Evolutionary conservation across 2,113 vertebrate genomes (phyloP).

Genomic region (Meles meles): DNA sequence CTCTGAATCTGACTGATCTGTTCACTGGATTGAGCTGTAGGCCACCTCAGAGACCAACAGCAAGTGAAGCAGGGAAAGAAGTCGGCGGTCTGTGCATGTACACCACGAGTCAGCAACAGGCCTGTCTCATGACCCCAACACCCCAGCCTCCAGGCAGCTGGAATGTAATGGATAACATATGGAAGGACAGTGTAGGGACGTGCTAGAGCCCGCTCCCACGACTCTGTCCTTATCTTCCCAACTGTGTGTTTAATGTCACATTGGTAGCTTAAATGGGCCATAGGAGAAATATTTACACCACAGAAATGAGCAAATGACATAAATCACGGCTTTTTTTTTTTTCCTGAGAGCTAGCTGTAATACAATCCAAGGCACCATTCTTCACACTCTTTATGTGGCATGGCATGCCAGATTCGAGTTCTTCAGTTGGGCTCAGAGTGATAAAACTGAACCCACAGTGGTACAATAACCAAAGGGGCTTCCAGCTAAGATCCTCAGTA

Average conservation of each 20-base stretch:
- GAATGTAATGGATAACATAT: background rate
- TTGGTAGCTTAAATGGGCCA: background rate
- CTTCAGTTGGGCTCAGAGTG: background rate
- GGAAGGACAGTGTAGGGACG: background rate
- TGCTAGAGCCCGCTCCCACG: background rate
- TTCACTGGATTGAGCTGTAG: background rate
- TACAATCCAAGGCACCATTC: background rate
- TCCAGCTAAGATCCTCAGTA: background rate
- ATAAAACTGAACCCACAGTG: background rate
- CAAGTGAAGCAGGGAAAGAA: background rate
- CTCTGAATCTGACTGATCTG: background rate
- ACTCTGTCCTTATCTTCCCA: background rate
- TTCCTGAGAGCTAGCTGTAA: background rate
- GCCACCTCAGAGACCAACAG: background rate
- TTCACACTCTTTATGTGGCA: background rate
- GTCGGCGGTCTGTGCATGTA: background rate
- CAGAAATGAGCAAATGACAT: background rate
- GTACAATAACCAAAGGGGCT: background rate
- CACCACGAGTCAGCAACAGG: background rate
- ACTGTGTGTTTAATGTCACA: background rate
- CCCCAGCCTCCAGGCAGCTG: background rate
- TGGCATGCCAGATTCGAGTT: background rate
- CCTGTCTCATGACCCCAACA: background rate
- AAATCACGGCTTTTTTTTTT: background rate
- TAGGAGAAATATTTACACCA: background rate